Evolutionary conservation across 2,113 vertebrate genomes (phyloP), one percentile per base, ranked within the genome.

Genomic region (Hemichromis elongatus): DNA sequence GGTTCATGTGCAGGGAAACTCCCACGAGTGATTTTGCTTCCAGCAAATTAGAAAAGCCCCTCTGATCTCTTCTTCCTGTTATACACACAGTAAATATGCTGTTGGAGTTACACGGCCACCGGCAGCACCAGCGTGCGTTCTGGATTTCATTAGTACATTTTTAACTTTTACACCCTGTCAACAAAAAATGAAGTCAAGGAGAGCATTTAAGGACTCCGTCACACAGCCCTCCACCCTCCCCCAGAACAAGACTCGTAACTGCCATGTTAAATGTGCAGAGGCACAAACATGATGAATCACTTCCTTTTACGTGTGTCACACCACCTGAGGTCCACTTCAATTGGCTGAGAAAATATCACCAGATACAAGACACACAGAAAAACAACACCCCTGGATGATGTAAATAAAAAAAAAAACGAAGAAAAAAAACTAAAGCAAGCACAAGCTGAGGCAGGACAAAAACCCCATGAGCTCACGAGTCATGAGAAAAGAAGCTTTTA

Each of bases 331-430:
- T 45, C 13, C 6, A 12, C 26, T 79, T 45, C 37, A 12, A 9
- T 54, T 81, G 80, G 80, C 4, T 54, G 3, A 40, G 12, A 52
- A 35, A 5, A n/a, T 9, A 33, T 54, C 61, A 42, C 47, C 14
- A 28, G 47, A 81, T 52, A 54, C 24, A 24, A n/a, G 11, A 66
- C 0, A 3, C 2, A 2, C 21, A 13, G 10, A 16, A 18, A 26
- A 53, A 33, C 4, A n/a, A n/a, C 3, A 14, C 33, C 47, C 9
- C 12, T 0, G 40, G 6, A 59, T 45, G 42, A 37, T 37, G 2
- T 7, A n/a, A 61, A 61, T 35, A n/a, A 61, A 5, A 61, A 18
- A 16, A 61, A 35, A 18, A 10, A 63, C n/a, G 33, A 63, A 63
- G 12, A 37, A 63, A 3, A 33, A 1, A 63, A 35, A 28, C 30